Percentiles rank a stretch among this genome's conserved stretches.
Evolutionary conservation across 1,140 invertebrate species (phyloP).

Genomic region (Tetragnatha versicolor): DNA sequence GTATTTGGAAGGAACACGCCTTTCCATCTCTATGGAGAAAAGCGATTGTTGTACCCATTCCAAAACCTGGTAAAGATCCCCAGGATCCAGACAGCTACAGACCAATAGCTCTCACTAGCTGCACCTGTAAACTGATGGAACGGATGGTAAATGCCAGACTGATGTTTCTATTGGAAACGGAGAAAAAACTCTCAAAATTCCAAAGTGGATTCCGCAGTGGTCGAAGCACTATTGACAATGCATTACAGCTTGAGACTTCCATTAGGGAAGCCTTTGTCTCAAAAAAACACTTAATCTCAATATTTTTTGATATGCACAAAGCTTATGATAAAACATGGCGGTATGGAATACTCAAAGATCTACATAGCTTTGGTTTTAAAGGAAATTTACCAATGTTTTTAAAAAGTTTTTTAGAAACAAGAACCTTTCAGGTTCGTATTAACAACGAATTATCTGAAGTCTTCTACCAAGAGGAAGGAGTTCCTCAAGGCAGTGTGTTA

Average conservation of each 20-base stretch:
- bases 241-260: constrained; percentile 61
- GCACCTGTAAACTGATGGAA: constrained; percentile 49
- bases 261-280: constrained; percentile 60
- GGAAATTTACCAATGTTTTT: neutral
- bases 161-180: constrained; percentile 17
- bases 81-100: constrained; percentile 35
- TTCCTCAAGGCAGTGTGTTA: constrained; percentile 23
- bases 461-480: neutral
- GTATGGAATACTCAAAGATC: constrained; percentile 61
- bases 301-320: constrained; percentile 64
- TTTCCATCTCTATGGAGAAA: constrained; percentile 51
- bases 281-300: constrained; percentile 58
- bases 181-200: constrained; percentile 16
- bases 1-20: neutral
- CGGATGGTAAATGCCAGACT: constrained; percentile 43
- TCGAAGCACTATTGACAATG: constrained; percentile 62
- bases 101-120: constrained; percentile 44
- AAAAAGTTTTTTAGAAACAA: constrained; percentile 11
- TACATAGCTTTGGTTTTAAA: constrained; percentile 49
- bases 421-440: neutral
- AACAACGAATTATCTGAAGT: neutral
- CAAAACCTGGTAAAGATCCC: constrained; percentile 42
- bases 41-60: constrained; percentile 40
- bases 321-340: constrained; percentile 64
- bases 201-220: constrained; percentile 60